Base-by-base conservation (phyloP, 2,888 invertebrate genomes). In the Agapetus fuscipes region DNA sequence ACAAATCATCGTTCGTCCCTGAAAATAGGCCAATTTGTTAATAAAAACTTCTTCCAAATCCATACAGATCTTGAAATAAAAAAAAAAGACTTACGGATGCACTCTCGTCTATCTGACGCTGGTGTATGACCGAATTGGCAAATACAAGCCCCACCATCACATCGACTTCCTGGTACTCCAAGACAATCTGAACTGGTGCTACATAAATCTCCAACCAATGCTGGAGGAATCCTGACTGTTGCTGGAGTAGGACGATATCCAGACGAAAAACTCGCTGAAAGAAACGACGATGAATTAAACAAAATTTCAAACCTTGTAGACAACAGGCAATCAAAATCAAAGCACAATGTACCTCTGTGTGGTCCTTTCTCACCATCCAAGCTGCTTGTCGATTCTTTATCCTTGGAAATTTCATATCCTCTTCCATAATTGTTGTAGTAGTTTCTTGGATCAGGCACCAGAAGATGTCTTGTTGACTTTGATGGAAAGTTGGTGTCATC, bases 101-200 rank as follows among this genome's bases (percentile, higher is more conserved):
- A 70, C 14, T 65, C 67, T 39, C 66, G 67, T 31, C 70, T 59
- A 45, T 70, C 67, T 2, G 57, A 53, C 10, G 66, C 67, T 1
- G 69, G 60, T 16, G 53, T 52, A 32, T 57, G 59, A 17, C 82
- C 81, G 4, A 76, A 72, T 31, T 74, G 67, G 55, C 90, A 90
- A 35, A 76, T 72, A 54, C 89, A 89, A 9, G 83, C 79, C 1
- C 83, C 83, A 36, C 73, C 67, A 1, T 78, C 68, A 59, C 89
- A 89, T 45, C 75, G 71, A 43, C 85, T 84, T 53, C 83, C 78
- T 4, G 77, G 72, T 20, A 71, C 48, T 34, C 83, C 80, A 15
- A 70, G 59, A 57, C 83, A 83, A 55, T 82, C 79, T 24, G 68
- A 64, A 53, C 77, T 72, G 44, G 71, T 69, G 35, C 71, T 66